These are phyloP conservation scores for Molothrus aeneus DNA, from an alignment of 2,797 vertebrate species.

Conservation along the genomic window DNA sequence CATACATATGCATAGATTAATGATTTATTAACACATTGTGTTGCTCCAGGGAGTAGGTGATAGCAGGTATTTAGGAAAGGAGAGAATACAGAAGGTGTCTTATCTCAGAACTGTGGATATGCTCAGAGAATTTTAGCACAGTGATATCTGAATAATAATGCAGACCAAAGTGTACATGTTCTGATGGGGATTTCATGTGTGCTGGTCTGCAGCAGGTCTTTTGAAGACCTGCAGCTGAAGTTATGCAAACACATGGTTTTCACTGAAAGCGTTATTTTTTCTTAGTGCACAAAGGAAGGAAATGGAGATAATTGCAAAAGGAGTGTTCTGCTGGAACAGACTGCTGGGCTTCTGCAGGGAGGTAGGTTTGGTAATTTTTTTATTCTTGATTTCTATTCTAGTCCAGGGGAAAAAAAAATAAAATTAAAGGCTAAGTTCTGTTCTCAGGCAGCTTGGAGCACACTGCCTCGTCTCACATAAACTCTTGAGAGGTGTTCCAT, in stretches of 20 bases:
- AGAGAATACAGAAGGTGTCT: neutral
- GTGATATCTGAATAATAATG: neutral
- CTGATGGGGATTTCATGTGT: neutral
- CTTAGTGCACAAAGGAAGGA: neutral
- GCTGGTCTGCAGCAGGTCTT: neutral
- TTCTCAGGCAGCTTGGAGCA: neutral
- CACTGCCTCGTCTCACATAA: neutral
- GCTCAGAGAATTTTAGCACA: neutral
- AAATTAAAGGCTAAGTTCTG: neutral
- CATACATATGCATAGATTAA: neutral
- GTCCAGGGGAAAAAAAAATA: neutral
- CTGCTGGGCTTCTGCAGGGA: neutral
- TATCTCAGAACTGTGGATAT: neutral
- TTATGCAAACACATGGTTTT: neutral
- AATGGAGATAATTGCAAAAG: neutral
- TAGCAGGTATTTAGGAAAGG: neutral
- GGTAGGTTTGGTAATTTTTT: neutral
- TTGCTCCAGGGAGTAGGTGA: neutral
- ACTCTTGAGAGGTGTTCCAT: neutral
- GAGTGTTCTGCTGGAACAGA: neutral
- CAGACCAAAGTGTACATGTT: neutral
- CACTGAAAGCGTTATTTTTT: neutral
- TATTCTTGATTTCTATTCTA: neutral
- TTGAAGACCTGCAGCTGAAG: neutral
- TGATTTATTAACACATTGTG: fast-evolving